phyloP scores from a whole-genome alignment of 1,140 invertebrate genomes.

The Cheumatopsyche charites region DNA sequence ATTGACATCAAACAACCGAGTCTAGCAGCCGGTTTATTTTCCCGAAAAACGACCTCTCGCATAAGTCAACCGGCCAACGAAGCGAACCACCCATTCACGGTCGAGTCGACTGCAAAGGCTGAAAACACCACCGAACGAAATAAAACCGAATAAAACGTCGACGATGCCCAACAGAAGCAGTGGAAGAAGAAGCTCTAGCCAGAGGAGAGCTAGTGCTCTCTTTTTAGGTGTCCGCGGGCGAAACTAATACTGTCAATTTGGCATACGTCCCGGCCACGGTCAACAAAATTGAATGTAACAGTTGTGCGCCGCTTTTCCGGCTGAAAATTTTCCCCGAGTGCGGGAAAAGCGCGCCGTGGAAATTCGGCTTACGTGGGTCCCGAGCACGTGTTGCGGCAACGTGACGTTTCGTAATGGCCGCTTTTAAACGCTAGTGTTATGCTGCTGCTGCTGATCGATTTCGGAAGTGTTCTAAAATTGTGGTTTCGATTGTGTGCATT shows the following conservation, averaged over 20 bases:
- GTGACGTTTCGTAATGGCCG: neutral
- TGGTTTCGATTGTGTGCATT: neutral
- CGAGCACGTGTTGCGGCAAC: slow-evolving; percentile 20
- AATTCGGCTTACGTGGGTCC: slow-evolving; percentile 2
- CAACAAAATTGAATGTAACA: slow-evolving; percentile 45
- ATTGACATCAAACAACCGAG: too few species aligned
- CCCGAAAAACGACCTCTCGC: too few species aligned
- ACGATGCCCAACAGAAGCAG: neutral
- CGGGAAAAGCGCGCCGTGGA: slow-evolving; percentile 23
- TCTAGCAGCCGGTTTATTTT: too few species aligned
- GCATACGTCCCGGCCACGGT: slow-evolving; percentile 40
- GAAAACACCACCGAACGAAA: too few species aligned
- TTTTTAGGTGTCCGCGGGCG: slow-evolving; percentile 38
- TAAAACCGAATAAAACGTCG: neutral
- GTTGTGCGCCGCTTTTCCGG: slow-evolving; percentile 32
- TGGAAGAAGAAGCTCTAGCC: too few species aligned
- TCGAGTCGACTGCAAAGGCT: too few species aligned
- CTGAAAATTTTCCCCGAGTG: slow-evolving; percentile 14
- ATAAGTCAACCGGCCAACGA: too few species aligned
- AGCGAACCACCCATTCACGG: too few species aligned
- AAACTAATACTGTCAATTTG: slow-evolving; percentile 46
- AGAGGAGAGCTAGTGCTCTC: neutral
- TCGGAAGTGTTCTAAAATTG: too few species aligned
- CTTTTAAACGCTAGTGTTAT: neutral
- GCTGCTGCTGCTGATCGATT: too few species aligned